Base-by-base conservation (phyloP, 2,888 invertebrate species). In the Pecten maximus region DNA sequence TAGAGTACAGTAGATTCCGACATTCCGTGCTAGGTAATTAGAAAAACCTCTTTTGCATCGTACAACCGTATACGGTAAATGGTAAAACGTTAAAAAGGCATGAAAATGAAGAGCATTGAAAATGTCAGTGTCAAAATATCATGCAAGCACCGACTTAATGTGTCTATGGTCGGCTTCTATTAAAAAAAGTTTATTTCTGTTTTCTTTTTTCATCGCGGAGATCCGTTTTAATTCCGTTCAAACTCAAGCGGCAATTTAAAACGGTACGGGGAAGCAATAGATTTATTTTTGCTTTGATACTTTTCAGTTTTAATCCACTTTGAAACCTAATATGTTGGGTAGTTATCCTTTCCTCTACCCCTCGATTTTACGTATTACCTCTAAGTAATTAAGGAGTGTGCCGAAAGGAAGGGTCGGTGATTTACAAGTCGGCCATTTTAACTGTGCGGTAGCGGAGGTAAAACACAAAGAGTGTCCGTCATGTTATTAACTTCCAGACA, bases 21-120 rank as follows among this genome's bases (percentile, higher is more conserved):
- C 35, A 74, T 74, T 74, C 35, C 35, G 74, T 74, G 74, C 74
- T 35, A 23, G 74, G 74, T 74, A 74, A 74, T 74, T 74, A 74
- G 74, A 74, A 74, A 74, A 74, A 74, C 74, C 10, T 28, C 19
- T 10, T 35, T 74, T 28, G 74, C 35, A 6, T 35, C 16, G 74
- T 35, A 74, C 74, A 28, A 35, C 74, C 74, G 74, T 28, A 74
- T 74, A 74, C 16, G 35, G 28, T 35, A 74, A 74, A 35, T 15
- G 74, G 28, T 54, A 54, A 19, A 19, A 19, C 54, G 54, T 74
- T 74, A 35, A 35, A 35, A 74, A 74, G 28, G 2, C 28, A 74
- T 74, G 35, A 74, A 74, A 74, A 74, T 74, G 74, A 74, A 12
- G 74, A 74, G 74, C 35, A 74, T 35, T 35, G 74, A 35, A 12